Base-by-base conservation (phyloP, 2,888 invertebrate species). In the Operophtera brumata region DNA sequence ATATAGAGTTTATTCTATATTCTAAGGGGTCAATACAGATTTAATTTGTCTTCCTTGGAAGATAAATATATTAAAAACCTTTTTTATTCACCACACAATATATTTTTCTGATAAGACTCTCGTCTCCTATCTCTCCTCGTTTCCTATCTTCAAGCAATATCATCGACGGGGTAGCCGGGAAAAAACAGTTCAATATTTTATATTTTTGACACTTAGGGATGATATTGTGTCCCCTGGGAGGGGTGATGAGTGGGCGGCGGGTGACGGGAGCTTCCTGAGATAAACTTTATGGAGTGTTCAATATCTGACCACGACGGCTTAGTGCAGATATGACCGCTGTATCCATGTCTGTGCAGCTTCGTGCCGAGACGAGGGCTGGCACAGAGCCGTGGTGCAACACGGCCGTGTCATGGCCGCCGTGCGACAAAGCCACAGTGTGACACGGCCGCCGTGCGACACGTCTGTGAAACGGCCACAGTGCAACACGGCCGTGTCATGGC, bases 211-310 rank as follows among this genome's bases (percentile, higher is more conserved):
- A 47, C 11, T 37, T 2, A 12, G 53, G 42, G 52, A 28, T 42
- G 46, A 41, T 26, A 11, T 26, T 4, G 12, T 6, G 14, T 53
- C 53, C 40, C 51, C 6, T 6, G 20, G 26, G 55, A 47, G 14
- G 51, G 51, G 56, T 45, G 51, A 47, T 47, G 45, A 56, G 56
- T 52, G 51, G 40, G 8, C 56, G 52, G 51, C 40, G 5, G 26
- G 28, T 44, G 56, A 56, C 56, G 47, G 37, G 9, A 2, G 10
- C 10, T 20, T 14, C 9, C 8, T 9, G 4, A 51, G 51, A 56
- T 52, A 47, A 43, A 45, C 51, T 36, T 45, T 51, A 51, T 51
- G 36, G 37, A 39, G 37, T 43, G 20, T 35, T 13, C 37, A 12
- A 37, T 50, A 37, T 54, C 37, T 47, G 47, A 43, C 50, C 47